Evolutionary conservation across 2,888 invertebrate species (phyloP).

Genomic region (Parthenolecanium corni): DNA sequence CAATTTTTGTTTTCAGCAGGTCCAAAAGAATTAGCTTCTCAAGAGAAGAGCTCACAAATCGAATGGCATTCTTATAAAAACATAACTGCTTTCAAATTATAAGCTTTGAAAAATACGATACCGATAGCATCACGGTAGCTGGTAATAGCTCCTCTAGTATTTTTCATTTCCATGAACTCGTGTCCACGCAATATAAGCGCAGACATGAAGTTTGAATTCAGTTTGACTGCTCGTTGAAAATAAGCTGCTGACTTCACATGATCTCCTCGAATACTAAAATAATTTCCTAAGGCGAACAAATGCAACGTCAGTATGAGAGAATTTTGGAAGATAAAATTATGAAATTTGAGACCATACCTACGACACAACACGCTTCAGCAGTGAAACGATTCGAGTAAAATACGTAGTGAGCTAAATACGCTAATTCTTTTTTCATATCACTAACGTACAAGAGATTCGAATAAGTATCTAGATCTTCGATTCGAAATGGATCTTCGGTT

Average conservation of each 20-base stretch:
- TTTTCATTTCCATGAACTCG: slow-evolving; percentile 97
- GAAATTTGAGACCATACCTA: slow-evolving; percentile 52
- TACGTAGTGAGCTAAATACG: slow-evolving; percentile 84
- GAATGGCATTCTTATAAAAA: no score
- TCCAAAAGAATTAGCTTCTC: no score
- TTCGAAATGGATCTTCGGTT: slow-evolving; percentile 76
- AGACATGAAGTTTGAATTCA: slow-evolving; percentile 86
- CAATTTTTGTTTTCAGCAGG: no score
- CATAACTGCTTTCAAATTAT: no score
- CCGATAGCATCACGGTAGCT: slow-evolving; percentile 94
- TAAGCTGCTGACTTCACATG: slow-evolving; percentile 95
- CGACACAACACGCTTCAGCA: slow-evolving; percentile 94
- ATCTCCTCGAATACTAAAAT: slow-evolving; percentile 87
- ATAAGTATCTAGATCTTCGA: slow-evolving; percentile 93
- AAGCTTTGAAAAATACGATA: no score
- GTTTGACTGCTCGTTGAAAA: slow-evolving; percentile 84
- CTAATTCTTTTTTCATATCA: slow-evolving; percentile 81
- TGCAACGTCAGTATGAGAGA: neutral
- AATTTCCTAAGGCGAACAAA: slow-evolving; percentile 58
- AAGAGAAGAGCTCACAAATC: no score
- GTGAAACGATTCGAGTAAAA: slow-evolving; percentile 91
- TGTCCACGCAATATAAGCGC: slow-evolving; percentile 99
- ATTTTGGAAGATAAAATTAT: neutral
- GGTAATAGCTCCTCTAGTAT: slow-evolving; percentile 95
- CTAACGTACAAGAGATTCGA: slow-evolving; percentile 92